These are phyloP conservation scores for Genyomyrus donnyi DNA, from an alignment of 2,113 vertebrate genomes.

Conservation along the genomic window DNA sequence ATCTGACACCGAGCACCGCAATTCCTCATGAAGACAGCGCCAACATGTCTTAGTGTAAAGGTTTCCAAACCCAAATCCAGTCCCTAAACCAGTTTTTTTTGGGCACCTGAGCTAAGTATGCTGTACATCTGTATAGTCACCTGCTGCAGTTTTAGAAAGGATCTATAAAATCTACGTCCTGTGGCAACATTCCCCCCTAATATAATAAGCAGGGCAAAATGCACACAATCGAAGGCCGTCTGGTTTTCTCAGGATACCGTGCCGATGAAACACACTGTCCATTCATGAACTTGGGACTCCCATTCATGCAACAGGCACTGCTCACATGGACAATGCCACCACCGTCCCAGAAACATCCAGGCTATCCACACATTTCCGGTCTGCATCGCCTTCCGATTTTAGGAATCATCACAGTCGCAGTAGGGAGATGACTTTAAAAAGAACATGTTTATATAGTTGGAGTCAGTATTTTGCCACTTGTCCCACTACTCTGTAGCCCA, in stretches of 20 bases:
- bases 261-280: background rate
- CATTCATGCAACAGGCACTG: background rate
- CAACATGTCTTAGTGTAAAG: background rate
- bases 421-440: background rate
- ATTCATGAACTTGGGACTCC: background rate
- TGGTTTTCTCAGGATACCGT: background rate
- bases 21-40: background rate
- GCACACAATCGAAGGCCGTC: background rate
- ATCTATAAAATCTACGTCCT: background rate
- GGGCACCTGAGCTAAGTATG: background rate
- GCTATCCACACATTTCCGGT: background rate
- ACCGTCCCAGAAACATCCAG: background rate
- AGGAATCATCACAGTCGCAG: background rate
- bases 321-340: background rate
- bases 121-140: background rate
- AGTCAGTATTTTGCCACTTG: background rate
- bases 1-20: background rate
- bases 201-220: background rate
- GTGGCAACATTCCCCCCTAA: background rate
- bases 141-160: background rate
- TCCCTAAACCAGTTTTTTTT: background rate
- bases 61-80: background rate
- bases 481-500: background rate
- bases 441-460: background rate
- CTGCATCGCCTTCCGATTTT: background rate